phyloP scores from a whole-genome alignment of 2,888 invertebrate genomes.

The Nomada ferruginata region DNA sequence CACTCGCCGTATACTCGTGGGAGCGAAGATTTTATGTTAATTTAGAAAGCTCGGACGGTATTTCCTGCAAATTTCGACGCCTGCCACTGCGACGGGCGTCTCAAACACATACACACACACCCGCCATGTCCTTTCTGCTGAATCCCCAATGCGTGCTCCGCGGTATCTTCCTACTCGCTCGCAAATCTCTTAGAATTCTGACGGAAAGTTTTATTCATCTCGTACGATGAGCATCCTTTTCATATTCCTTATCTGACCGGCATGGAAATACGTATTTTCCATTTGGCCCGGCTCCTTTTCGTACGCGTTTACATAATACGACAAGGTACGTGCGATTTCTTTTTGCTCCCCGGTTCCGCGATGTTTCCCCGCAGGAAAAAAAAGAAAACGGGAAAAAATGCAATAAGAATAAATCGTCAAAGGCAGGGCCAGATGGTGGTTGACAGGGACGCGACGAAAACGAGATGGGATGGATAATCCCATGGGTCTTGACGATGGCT shows the following conservation, averaged over 20 bases:
- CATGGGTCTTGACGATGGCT: slow-evolving; percentile 74
- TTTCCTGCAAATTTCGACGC: slow-evolving; percentile 40
- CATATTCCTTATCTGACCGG: slow-evolving; percentile 36
- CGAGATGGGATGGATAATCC: slow-evolving; percentile 77
- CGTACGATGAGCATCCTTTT: slow-evolving; percentile 2
- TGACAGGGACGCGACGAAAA: slow-evolving; percentile 74
- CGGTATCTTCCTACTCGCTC: neutral
- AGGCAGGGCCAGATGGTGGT: slow-evolving; percentile 76
- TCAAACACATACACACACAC: neutral
- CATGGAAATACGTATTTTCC: slow-evolving; percentile 48
- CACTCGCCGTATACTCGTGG: slow-evolving; percentile 71
- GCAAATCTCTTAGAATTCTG: slow-evolving; percentile 26
- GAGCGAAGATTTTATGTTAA: slow-evolving; percentile 65
- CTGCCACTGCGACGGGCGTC: neutral
- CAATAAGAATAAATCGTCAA: slow-evolving; percentile 80
- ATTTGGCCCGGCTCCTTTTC: slow-evolving; percentile 21
- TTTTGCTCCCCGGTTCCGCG: neutral
- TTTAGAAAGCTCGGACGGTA: slow-evolving; percentile 58
- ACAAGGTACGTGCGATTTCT: slow-evolving; percentile 21
- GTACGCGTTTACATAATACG: slow-evolving; percentile 27
- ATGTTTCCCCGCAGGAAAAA: slow-evolving; percentile 60
- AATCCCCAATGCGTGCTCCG: slow-evolving; percentile 1
- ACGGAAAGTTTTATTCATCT: slow-evolving; percentile 20
- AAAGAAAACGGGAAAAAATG: slow-evolving; percentile 25
- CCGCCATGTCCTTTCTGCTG: neutral